Evolutionary conservation across 2,113 vertebrate species (phyloP).

Genomic region (Catharus minimus): DNA sequence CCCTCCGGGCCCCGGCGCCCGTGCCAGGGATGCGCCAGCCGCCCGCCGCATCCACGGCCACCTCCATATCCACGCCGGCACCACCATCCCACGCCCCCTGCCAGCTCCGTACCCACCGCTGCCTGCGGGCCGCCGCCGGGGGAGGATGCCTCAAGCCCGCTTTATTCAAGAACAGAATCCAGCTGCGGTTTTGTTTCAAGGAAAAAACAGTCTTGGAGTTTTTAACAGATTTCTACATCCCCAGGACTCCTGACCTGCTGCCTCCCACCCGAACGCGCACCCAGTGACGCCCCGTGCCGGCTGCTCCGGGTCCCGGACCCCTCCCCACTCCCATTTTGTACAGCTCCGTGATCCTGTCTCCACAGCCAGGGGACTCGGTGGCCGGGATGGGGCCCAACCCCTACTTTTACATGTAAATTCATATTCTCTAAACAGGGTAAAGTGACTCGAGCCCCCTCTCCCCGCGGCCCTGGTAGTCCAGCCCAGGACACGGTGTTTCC

Average conservation of each 20-base stretch:
- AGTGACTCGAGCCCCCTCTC: conserved; percentile 41
- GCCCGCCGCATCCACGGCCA: not conserved
- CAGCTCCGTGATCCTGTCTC: conserved; percentile 62
- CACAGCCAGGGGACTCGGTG: not conserved
- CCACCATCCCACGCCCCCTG: conserved; percentile 11
- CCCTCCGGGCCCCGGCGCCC: conserved; percentile 19
- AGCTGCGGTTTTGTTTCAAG: conserved; percentile 25
- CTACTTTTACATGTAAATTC: conserved; percentile 78
- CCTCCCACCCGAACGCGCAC: not conserved
- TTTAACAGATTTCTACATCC: conserved; percentile 62
- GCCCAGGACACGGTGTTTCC: conserved; percentile 24
- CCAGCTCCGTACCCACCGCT: conserved; percentile 33
- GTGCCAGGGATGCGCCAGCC: not conserved
- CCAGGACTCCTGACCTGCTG: conserved; percentile 10
- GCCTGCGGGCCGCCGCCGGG: not conserved
- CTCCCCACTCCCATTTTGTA: conserved; percentile 67
- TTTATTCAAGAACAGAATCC: not conserved
- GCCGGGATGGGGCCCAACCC: conserved; percentile 62
- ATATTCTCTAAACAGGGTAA: conserved; percentile 82
- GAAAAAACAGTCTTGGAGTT: conserved; percentile 44
- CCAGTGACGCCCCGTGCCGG: not conserved
- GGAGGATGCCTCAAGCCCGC: conserved; percentile 8
- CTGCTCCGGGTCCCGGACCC: conserved; percentile 1
- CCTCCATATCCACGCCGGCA: conserved; percentile 32
- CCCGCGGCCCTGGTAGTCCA: not conserved